phyloP scores from a whole-genome alignment of 2,113 vertebrate species.

The Dermatemys mawii region DNA sequence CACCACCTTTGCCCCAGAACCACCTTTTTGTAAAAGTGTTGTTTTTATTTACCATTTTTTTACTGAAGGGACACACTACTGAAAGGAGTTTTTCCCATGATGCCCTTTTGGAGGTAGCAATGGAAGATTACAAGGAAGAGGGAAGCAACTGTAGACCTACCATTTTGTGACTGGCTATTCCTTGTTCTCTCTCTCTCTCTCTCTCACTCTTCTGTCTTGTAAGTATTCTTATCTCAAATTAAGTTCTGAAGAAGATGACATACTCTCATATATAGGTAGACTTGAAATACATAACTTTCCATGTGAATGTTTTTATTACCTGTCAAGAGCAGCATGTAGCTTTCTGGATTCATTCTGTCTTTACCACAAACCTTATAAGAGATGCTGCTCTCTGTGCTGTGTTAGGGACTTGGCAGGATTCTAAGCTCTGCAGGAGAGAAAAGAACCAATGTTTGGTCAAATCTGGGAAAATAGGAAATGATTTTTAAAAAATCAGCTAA shows the following conservation, averaged over 20 bases:
- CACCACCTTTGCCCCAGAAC: neutral
- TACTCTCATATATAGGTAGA: neutral
- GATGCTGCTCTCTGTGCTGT: neutral
- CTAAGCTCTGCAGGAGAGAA: no score
- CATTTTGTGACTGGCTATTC: neutral
- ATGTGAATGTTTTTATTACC: neutral
- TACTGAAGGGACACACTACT: neutral
- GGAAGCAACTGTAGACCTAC: neutral
- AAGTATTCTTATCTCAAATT: rapidly evolving
- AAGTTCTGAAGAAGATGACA: neutral
- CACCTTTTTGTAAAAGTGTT: neutral
- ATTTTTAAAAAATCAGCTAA: neutral
- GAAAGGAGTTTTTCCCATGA: neutral
- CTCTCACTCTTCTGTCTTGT: neutral
- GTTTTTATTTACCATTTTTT: neutral
- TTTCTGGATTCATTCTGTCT: neutral
- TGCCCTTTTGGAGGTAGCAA: neutral
- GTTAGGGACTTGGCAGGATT: neutral
- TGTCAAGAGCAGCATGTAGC: neutral
- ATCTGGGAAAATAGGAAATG: slow-evolving; percentile 1
- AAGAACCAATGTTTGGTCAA: neutral
- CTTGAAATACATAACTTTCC: neutral
- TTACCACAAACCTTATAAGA: neutral
- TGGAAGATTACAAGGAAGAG: neutral
- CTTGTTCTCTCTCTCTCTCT: neutral